Base-by-base conservation (phyloP, 1,140 invertebrate genomes). In the Steinernema feltiae region DNA sequence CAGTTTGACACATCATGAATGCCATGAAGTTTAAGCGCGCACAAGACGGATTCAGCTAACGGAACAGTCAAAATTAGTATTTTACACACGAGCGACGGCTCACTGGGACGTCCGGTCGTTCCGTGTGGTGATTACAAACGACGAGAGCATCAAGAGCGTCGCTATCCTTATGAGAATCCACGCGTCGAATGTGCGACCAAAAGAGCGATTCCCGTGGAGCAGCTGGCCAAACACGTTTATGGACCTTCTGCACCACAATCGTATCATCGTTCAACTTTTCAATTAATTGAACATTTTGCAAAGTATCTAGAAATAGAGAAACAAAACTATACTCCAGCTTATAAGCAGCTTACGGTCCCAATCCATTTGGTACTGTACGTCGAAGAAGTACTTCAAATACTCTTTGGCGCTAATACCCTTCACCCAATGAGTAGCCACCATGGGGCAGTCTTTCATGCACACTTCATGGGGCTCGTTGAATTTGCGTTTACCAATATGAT, bases 161-260 rank as follows among this genome's bases (percentile, higher is more conserved):
- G n/a, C 41, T 30, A 30, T 76, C 53, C 48, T 80, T 82, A n/a
- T 77, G 48, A 1, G 72, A 27, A 69, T 81, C 76, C 21, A 79
- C 80, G 30, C 72, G 78, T 74, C 71, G 46, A 76, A 96, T 93
- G 87, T 99, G 97, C 17, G 97, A 99, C 97, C 97, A 99, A 89
- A 99, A 99, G 29, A 98, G 89, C 29, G 94, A 93, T 89, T 99
- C 97, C 76, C 97, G 89, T 88, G 99, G 97, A 80, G 95, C 93
- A 1, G 96, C 93, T 1, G 97, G 97, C 97, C 97, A 99, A 82
- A 99, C 93, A 74, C 95, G 90, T 88, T 99, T 99, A 88, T 98
- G 96, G 76, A 95, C 92, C 89, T 98, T 95, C 83, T 95, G 90
- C 87, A 97, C 94, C 75, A 97, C 89, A 77, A 94, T 86, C 48